Percentiles rank a stretch among this genome's conserved stretches.
Conservation (phyloP, 2,888 invertebrate genomes). For the Dicroscelio sp. region DNA sequence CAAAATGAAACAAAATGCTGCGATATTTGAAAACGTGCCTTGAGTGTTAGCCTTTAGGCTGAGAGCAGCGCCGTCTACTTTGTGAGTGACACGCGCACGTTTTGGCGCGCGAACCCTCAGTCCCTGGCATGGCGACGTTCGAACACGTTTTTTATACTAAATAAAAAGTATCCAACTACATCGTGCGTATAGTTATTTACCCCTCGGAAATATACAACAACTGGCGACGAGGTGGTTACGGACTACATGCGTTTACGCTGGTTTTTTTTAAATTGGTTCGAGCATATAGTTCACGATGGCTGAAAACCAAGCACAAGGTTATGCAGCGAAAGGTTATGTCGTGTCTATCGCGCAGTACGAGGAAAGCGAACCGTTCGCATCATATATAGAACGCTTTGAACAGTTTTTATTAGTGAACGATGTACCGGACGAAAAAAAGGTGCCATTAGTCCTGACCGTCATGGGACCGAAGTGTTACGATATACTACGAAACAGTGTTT, state of each 20-base stretch:
- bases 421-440: constrained; percentile 75
- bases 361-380: constrained; percentile 27
- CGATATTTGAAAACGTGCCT: neutral
- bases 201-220: constrained; percentile 3
- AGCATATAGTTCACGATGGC: constrained; percentile 50
- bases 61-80: too few species aligned
- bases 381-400: constrained; percentile 84
- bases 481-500: neutral
- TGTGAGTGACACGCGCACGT: too few species aligned
- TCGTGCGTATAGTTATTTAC: too few species aligned
- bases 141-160: neutral
- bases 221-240: neutral
- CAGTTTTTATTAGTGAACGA: constrained; percentile 82
- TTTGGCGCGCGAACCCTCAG: neutral
- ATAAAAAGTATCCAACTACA: too few species aligned
- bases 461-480: constrained; percentile 82
- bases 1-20: too few species aligned
- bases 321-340: neutral
- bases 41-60: too few species aligned
- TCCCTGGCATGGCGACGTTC: too few species aligned
- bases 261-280: too few species aligned
- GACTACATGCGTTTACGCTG: too few species aligned
- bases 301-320: neutral
- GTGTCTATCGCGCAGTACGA: constrained; percentile 13
- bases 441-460: constrained; percentile 81